phyloP scores from a whole-genome alignment of 2,797 vertebrate genomes.

The Jordanella pulchra region DNA sequence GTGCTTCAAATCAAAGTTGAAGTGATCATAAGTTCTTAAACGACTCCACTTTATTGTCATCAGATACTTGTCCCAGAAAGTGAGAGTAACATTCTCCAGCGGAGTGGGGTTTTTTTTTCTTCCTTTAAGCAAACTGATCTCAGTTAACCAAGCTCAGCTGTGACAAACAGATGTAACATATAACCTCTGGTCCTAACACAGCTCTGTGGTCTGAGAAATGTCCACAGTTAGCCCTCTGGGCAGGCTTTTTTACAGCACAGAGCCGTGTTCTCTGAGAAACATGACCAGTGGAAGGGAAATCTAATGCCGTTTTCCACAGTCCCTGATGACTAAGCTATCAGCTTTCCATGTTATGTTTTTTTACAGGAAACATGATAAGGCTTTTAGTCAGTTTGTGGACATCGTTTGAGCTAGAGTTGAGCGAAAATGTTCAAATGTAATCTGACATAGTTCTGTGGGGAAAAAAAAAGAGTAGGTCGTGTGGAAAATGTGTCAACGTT shows the following conservation, averaged over 20 bases:
- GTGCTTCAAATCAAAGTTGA: constrained; percentile 1
- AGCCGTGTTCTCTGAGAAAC: constrained; percentile 45
- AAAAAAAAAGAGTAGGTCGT: constrained; percentile 15
- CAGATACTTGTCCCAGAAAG: constrained; percentile 15
- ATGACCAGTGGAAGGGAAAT: constrained; percentile 27
- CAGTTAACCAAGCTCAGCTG: constrained; percentile 52
- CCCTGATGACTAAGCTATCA: constrained; percentile 34
- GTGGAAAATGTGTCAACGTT: constrained; percentile 36
- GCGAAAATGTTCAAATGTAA: constrained; percentile 48
- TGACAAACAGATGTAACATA: constrained; percentile 62
- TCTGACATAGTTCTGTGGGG: constrained; percentile 15
- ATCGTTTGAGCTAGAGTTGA: constrained; percentile 25
- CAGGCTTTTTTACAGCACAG: constrained; percentile 46
- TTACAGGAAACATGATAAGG: constrained; percentile 45
- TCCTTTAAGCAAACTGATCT: constrained; percentile 46
- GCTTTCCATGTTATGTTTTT: constrained; percentile 33
- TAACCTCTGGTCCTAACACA: constrained; percentile 51
- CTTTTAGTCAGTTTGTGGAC: constrained; percentile 48
- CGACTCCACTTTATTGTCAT: constrained; percentile 13
- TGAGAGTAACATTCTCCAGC: constrained; percentile 22
- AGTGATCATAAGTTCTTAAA: constrained; percentile 23
- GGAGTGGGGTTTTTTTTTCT: constrained; percentile 33
- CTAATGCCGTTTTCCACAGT: constrained; percentile 43
- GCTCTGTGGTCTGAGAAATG: constrained; percentile 47
- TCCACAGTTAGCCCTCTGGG: constrained; percentile 41